These are phyloP conservation scores for Ailuropoda melanoleuca DNA, from an alignment of 2,113 vertebrate species.

Conservation along the genomic window DNA sequence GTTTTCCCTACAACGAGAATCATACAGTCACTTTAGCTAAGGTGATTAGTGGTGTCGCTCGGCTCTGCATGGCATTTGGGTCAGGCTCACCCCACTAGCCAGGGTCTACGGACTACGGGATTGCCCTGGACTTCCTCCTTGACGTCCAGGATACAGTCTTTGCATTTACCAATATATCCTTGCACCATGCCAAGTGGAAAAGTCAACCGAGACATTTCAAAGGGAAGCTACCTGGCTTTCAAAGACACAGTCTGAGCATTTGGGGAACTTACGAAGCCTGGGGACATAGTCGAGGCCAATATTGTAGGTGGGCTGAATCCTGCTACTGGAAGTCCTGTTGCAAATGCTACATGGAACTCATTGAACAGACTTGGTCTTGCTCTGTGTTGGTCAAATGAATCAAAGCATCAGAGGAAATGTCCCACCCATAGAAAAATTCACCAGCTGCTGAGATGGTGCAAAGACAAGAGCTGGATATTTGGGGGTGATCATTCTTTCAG, in stretches of 20 bases:
- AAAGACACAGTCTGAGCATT: neutral
- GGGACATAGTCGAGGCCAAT: too few relatives aligned
- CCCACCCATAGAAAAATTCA: neutral
- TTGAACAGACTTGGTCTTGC: too few relatives aligned
- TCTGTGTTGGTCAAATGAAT: neutral
- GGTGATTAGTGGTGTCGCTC: neutral
- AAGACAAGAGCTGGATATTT: neutral
- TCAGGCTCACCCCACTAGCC: neutral
- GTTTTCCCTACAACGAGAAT: neutral
- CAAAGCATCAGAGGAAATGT: neutral
- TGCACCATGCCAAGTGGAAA: neutral
- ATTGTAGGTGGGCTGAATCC: neutral
- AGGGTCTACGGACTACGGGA: neutral
- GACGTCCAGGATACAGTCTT: neutral
- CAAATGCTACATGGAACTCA: neutral
- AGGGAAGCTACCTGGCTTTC: neutral
- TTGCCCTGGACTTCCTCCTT: neutral
- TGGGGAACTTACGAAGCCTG: neutral
- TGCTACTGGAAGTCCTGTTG: neutral
- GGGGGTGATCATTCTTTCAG: neutral
- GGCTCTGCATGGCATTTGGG: neutral
- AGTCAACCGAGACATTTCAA: neutral
- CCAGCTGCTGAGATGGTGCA: neutral
- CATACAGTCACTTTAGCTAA: neutral
- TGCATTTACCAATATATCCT: fast-evolving